Base-by-base conservation (phyloP, 2,113 vertebrate species). In the Trogon melanurus region DNA sequence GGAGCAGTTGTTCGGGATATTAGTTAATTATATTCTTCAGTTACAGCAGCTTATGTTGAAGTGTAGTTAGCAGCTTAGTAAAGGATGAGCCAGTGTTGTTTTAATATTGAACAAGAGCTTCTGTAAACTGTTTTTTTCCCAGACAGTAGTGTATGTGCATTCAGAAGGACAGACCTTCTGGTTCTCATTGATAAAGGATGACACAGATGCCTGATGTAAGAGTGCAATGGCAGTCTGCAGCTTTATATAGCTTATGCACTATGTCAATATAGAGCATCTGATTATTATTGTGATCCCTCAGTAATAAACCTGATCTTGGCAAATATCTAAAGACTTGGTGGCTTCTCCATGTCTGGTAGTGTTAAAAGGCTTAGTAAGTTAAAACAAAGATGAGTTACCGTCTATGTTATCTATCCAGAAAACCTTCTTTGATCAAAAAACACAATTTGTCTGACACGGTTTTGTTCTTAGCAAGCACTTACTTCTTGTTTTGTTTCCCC, bases 21-120 rank as follows among this genome's bases (percentile, higher is more conserved):
- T 89, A 71, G 67, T 95, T 76, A 56, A 61, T 67, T 79, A 30
- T 89, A 65, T 72, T 85, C 48, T 64, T 30, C n/a, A 54, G 58
- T 88, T 84, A 81, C 11, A 79, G 56, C 72, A 64, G 65, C 56
- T 89, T 84, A 58, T 44, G 38, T 53, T 67, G 75, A 95, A 89
- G 72, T 25, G 16, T 86, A 91, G 91, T 89, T 92, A 89, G 76
- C 94, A 95, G 83, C 53, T 95, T 89, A 84, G 79, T 71, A 45
- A 86, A 41, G 29, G 65, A 78, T 91, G 86, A 93, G 65, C 61
- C 88, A 89, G 60, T 2, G 0, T 61, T 92, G 75, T 29, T 80
- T 86, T 60, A 71, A 38, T 58, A n/a, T 51, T 62, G 82, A 88
- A 27, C 7, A 38, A 61, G 61, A 89, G 83, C 89, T 92, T 75